Conservation (phyloP, 2,797 vertebrate genomes). For the Eulemur rubriventer region DNA sequence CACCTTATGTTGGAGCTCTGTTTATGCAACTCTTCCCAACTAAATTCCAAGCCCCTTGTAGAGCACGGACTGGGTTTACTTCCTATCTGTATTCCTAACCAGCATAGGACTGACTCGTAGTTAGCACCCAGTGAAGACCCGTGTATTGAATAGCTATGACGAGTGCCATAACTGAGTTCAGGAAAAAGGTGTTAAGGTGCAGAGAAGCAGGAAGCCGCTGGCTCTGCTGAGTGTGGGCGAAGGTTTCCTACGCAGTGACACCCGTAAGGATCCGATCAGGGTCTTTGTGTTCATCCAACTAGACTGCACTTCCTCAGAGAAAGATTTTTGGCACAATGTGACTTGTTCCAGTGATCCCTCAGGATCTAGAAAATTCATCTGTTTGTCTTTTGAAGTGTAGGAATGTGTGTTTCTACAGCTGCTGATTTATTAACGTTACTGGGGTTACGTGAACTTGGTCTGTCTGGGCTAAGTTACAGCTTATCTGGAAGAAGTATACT, state of each 20-base stretch:
- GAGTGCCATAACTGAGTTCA: background rate
- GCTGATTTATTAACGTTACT: constrained; percentile 9
- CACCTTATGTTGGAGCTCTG: background rate
- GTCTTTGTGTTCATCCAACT: background rate
- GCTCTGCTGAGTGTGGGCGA: background rate
- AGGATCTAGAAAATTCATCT: background rate
- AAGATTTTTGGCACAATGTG: background rate
- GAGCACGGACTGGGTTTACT: background rate
- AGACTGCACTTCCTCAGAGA: background rate
- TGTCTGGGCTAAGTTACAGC: background rate
- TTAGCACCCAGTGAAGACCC: background rate
- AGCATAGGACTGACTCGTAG: background rate
- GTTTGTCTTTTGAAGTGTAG: background rate
- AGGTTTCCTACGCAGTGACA: background rate
- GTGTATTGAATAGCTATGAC: background rate
- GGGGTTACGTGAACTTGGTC: background rate
- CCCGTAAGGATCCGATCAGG: background rate
- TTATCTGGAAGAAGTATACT: background rate
- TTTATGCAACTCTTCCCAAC: background rate
- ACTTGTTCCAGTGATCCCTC: background rate
- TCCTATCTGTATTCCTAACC: background rate
- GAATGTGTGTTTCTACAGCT: background rate
- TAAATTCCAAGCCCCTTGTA: background rate
- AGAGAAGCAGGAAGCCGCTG: background rate
- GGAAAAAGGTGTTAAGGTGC: background rate